Conservation (phyloP, 1,140 invertebrate genomes). For the Pseudachorutes palmiensis region DNA sequence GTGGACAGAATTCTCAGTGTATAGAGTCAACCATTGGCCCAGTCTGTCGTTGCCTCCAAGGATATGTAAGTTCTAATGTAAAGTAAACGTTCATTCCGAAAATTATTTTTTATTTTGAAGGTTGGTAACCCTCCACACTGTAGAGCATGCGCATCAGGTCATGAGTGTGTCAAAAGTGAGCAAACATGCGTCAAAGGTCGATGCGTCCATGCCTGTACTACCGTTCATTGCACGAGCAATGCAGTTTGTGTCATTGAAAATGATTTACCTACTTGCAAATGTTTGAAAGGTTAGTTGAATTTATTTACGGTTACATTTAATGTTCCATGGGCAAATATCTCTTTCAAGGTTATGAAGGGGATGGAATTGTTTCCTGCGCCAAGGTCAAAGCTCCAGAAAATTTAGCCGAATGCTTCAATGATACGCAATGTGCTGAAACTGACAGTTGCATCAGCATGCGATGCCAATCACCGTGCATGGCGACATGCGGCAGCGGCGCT, state of each 20-base stretch:
- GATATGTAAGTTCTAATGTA: slow-evolving; percentile 44
- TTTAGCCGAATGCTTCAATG: slow-evolving; percentile 68
- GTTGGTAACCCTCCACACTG: slow-evolving; percentile 67
- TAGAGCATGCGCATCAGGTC: slow-evolving; percentile 66
- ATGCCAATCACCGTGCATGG: slow-evolving; percentile 70
- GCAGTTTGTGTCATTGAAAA: slow-evolving; percentile 37
- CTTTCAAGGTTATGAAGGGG: slow-evolving; percentile 50
- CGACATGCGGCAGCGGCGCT: slow-evolving; percentile 44
- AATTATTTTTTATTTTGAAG: slow-evolving; percentile 52
- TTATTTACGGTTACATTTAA: no score
- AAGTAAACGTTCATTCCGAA: background rate
- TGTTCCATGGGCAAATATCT: no score
- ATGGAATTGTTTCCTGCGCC: slow-evolving; percentile 49
- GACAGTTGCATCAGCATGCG: slow-evolving; percentile 70
- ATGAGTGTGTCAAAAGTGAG: slow-evolving; percentile 59
- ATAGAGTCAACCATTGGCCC: slow-evolving; percentile 37
- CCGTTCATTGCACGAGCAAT: slow-evolving; percentile 32
- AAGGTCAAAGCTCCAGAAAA: slow-evolving; percentile 45
- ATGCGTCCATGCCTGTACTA: slow-evolving; percentile 37
- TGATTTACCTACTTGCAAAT: slow-evolving; percentile 33
- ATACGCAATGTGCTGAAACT: slow-evolving; percentile 62
- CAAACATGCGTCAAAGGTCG: slow-evolving; percentile 59
- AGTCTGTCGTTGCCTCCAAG: slow-evolving; percentile 42
- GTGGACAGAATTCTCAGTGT: slow-evolving; percentile 37
- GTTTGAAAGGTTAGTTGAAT: slow-evolving; percentile 26